Conservation (phyloP, 2,797 vertebrate species). For the Phoeniculus purpureus region DNA sequence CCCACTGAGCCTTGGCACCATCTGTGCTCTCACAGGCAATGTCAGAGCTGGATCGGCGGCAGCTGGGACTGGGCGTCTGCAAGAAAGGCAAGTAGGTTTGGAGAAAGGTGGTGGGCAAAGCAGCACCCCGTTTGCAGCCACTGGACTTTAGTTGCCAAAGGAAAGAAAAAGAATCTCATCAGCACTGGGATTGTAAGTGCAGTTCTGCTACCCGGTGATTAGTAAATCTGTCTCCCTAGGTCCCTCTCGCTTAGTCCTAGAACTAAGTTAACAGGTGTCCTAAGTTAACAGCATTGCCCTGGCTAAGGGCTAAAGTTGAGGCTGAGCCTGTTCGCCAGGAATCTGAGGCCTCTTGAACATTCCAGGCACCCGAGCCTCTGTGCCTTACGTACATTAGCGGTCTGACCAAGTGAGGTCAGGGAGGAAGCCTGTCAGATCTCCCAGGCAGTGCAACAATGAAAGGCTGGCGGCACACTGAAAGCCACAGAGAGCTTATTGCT, state of each 20-base stretch:
- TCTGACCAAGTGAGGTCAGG: background rate
- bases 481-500: background rate
- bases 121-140: background rate
- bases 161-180: background rate
- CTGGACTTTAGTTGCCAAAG: background rate
- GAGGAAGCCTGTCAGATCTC: background rate
- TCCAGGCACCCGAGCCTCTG: background rate
- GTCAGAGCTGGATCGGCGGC: conserved; percentile 89
- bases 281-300: background rate
- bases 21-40: conserved; percentile 85
- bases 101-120: background rate
- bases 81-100: background rate
- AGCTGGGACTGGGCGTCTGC: conserved; percentile 79
- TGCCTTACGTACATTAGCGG: background rate
- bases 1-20: conserved; percentile 86
- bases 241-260: background rate
- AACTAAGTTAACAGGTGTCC: background rate
- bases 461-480: background rate
- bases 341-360: background rate
- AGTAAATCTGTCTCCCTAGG: background rate
- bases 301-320: background rate
- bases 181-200: background rate
- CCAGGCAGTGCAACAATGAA: background rate
- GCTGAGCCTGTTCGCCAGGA: background rate
- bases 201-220: background rate